Evolutionary conservation across 2,888 invertebrate species (phyloP).

Genomic region (Camptogramma bilineatum): DNA sequence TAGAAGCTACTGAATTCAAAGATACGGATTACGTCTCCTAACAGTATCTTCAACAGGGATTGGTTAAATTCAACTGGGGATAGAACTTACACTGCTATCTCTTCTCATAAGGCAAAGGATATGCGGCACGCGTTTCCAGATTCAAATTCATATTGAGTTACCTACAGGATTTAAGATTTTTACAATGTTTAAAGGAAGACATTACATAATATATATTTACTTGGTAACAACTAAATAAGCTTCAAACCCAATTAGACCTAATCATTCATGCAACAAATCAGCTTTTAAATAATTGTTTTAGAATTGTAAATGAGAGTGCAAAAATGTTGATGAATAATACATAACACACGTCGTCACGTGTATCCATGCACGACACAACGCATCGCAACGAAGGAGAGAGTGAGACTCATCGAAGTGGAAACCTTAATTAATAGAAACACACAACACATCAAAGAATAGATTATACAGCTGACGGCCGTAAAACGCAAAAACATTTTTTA

Average conservation of each 20-base stretch:
- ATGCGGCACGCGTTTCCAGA: not conserved
- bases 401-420: slow-evolving; percentile 69
- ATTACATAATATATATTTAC: too few relatives aligned
- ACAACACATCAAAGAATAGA: slow-evolving; percentile 15
- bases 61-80: slow-evolving; percentile 16
- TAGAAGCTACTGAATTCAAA: slow-evolving; percentile 9
- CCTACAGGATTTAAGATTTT: too few relatives aligned
- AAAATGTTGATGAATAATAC: slow-evolving; percentile 61
- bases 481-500: slow-evolving; percentile 10
- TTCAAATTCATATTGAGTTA: too few relatives aligned
- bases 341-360: slow-evolving; percentile 47
- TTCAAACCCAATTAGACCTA: not conserved
- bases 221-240: too few relatives aligned
- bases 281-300: not conserved
- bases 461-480: slow-evolving; percentile 3
- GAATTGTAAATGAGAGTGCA: slow-evolving; percentile 37
- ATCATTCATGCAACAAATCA: not conserved
- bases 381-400: slow-evolving; percentile 62
- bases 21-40: slow-evolving; percentile 7
- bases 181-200: too few relatives aligned
- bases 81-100: slow-evolving; percentile 9
- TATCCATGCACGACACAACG: slow-evolving; percentile 60
- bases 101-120: not conserved
- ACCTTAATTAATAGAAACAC: slow-evolving; percentile 47
- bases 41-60: not conserved